Base-by-base conservation (phyloP, 2,113 vertebrate genomes). In the Cardinalis cardinalis region DNA sequence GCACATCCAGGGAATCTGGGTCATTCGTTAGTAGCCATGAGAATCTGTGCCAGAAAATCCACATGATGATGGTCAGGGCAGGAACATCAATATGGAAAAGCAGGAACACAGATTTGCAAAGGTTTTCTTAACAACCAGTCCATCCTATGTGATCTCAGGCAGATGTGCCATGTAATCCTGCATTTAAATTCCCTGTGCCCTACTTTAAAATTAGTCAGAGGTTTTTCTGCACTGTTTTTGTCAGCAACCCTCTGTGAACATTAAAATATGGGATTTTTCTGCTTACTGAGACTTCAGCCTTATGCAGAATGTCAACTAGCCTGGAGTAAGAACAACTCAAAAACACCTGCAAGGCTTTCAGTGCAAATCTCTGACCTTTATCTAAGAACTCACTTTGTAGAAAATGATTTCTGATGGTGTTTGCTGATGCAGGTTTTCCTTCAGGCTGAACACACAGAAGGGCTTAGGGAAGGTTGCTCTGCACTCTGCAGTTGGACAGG, bases 331-430 rank as follows among this genome's bases (percentile, higher is more conserved):
- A 28, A 85, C 1, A 0, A 56, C 36, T 76, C 3, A 0, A 89
- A 87, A 87, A 23, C 68, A 85, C 52, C 77, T 94, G 61, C 61
- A 71, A 86, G 86, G 90, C 86, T 95, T 90, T 76, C 48, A 85
- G 48, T 53, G 48, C 60, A 90, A 56, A 88, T 87, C 90, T 85
- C 75, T 91, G 90, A 84, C 84, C 93, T 95, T 95, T 95, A 85
- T 56, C 73, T 77, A 73, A 94, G 91, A 90, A 7, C 55, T 36
- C 8, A 24, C 38, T 87, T 73, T 36, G 46, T 23, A 66, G 78
- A 58, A 92, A 92, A 94, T 38, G 20, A 6, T 73, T 85, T 93
- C 78, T 70, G 51, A 40, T 29, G 11, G 61, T 55, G 46, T 68
- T 88, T 90, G 66, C 65, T 89, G 84, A 70, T 16, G 52, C 43